Base-by-base conservation (phyloP, 1,140 invertebrate genomes). In the Andricus grossulariae region DNA sequence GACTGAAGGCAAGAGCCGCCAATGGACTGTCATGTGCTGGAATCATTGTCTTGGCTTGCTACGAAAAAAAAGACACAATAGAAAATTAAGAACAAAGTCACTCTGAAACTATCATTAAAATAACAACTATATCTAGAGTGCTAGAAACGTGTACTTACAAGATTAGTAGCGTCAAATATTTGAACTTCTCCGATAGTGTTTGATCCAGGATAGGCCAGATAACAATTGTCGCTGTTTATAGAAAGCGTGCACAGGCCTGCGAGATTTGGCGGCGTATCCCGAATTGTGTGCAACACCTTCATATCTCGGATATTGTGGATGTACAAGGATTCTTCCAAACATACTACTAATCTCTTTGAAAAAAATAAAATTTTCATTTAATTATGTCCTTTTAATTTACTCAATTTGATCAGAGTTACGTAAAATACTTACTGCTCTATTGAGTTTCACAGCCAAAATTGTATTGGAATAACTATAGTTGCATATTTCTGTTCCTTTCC, bases 221-320 rank as follows among this genome's bases (percentile, higher is more conserved):
- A 98, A 91, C 97, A 99, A 92, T 97, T 96, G 74, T 99, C 97
- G 87, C 95, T 95, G 82, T 95, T 95, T 78, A 94, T 93, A 54
- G 98, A 98, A 5, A 99, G 93, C 74, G 97, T 97, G 92, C 97
- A 98, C 51, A 99, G 92, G 13, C 99, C 99, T 83, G 93, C 93
- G 45, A 96, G 95, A 93, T 99, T 99, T 54, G 96, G 96, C 74
- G 99, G 99, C 72, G 98, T 99, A 89, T 99, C 98, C 81, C 98
- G 94, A 87, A 99, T 99, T 73, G 97, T 99, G 90, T 99, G 99
- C 81, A 99, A 93, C 45, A 99, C 97, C 92, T 98, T 99, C 98
- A 99, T 99, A 90, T 99, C 98, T 70, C 97, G 94, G 82, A 99
- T 99, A 92, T 99, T 99, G 93, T 99, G 98, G 87, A 99, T 99